Evolutionary conservation across 2,888 invertebrate species (phyloP).

Genomic region (Brenthis ino): DNA sequence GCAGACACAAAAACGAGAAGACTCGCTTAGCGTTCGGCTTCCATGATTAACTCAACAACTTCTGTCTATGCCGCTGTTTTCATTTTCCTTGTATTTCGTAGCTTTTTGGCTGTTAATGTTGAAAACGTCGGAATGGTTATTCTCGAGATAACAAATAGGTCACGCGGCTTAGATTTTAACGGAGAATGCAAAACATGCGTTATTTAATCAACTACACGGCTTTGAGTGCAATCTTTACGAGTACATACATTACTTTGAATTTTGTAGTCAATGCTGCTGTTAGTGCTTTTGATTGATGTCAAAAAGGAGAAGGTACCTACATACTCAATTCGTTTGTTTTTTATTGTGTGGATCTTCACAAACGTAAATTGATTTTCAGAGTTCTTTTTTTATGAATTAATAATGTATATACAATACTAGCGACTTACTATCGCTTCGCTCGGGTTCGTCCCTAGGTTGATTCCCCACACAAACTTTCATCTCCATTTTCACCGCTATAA

Average conservation of each 20-base stretch:
- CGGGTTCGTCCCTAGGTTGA: too few relatives aligned
- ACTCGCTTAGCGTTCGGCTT: slow-evolving; percentile 59
- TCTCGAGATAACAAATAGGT: slow-evolving; percentile 67
- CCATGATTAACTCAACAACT: slow-evolving; percentile 61
- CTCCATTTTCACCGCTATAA: too few relatives aligned
- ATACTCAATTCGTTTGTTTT: too few relatives aligned
- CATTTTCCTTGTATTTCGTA: slow-evolving; percentile 49
- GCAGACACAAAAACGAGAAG: slow-evolving; percentile 55
- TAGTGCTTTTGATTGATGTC: too few relatives aligned
- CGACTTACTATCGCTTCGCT: too few relatives aligned
- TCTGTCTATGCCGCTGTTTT: slow-evolving; percentile 47
- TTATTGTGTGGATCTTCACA: too few relatives aligned
- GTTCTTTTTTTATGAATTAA: too few relatives aligned
- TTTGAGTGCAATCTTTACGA: not conserved
- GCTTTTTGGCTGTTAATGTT: slow-evolving; percentile 40
- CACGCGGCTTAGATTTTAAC: slow-evolving; percentile 66
- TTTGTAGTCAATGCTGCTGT: too few relatives aligned
- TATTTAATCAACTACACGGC: slow-evolving; percentile 18
- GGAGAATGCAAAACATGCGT: slow-evolving; percentile 46
- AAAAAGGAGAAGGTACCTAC: too few relatives aligned
- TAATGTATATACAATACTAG: too few relatives aligned
- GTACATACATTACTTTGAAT: not conserved
- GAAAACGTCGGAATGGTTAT: slow-evolving; percentile 46
- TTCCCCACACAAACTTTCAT: too few relatives aligned
- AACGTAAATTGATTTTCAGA: too few relatives aligned